These are phyloP conservation scores for Malachius bipustulatus DNA, from an alignment of 2,888 invertebrate genomes.

Conservation along the genomic window DNA sequence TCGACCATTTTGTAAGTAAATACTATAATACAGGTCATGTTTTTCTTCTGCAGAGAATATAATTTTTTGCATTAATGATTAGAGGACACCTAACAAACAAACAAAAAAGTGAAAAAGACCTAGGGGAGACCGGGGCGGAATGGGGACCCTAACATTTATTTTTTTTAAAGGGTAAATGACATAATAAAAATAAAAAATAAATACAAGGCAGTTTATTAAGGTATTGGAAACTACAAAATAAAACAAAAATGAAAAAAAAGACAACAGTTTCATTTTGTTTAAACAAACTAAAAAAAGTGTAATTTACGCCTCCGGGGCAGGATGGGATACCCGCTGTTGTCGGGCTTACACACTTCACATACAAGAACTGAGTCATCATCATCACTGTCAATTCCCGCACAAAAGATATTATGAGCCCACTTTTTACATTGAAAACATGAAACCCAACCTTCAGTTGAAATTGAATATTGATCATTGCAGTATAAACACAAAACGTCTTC, in stretches of 20 bases:
- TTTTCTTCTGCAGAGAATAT: too few species aligned
- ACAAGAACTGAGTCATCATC: not conserved
- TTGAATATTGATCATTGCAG: not conserved
- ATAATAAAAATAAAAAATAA: not conserved
- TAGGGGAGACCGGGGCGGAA: constrained; percentile 2
- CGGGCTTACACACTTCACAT: not conserved
- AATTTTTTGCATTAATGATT: too few species aligned
- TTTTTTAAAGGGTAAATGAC: not conserved
- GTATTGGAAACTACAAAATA: not conserved
- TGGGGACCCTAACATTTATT: not conserved
- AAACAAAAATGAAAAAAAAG: not conserved
- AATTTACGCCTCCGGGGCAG: too few species aligned
- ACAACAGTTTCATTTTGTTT: too few species aligned
- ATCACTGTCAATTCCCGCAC: not conserved
- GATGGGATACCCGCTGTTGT: not conserved
- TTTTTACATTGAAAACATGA: not conserved
- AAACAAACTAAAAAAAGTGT: too few species aligned
- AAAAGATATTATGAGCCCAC: not conserved
- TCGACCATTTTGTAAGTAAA: too few species aligned
- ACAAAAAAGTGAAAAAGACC: too few species aligned
- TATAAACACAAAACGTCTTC: not conserved
- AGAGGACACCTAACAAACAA: too few species aligned
- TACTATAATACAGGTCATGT: too few species aligned
- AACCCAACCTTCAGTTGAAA: not conserved
- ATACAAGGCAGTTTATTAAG: not conserved